Base-by-base conservation (phyloP, 2,888 invertebrate species). In the Nysson spinosus region DNA sequence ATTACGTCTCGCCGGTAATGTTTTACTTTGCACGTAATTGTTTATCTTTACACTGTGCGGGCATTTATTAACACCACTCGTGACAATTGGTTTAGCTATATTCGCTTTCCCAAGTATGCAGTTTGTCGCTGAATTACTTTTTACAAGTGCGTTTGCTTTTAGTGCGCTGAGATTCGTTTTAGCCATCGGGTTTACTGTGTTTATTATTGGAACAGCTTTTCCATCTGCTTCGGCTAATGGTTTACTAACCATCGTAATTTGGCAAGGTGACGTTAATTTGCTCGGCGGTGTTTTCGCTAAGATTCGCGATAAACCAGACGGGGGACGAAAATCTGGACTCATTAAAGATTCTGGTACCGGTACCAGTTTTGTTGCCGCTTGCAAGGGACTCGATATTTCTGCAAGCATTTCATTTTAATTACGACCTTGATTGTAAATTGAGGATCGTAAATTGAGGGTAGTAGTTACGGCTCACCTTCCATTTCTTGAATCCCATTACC, bases 271-370 rank as follows among this genome's bases (percentile, higher is more conserved):
- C 43, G 78, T 84, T 12, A 85, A 62, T 69, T 83, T 81, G 46
- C 82, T 84, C 14, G 84, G 75, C 1, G 83, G 82, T 26, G 81
- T 83, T 52, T 83, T 83, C 7, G 81, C 75, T 50, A 85, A 61
- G 46, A 85, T 73, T 47, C 83, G 75, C 9, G 83, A 83, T 2
- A 85, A 69, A 26, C 84, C 84, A 2, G 85, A 85, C 1, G 85
- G 84, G 17, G 85, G 85, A 39, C 84, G 91, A 84, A 93, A 93
- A 84, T 95, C 95, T 0, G 94, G 95, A 81, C 95, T 95, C 93
- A 95, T 95, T 1, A 96, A 88, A 0, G 95, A 94, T 85, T 96
- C 96, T 0, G 95, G 95, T 20, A 95, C 95, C 0, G 95, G 96
- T 0, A 96, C 94, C 90, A 95, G 92, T 88, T 95, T 95, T 0